Evolutionary conservation across 2,113 vertebrate genomes (phyloP).

Genomic region (Periophthalmodon schlosseri): DNA sequence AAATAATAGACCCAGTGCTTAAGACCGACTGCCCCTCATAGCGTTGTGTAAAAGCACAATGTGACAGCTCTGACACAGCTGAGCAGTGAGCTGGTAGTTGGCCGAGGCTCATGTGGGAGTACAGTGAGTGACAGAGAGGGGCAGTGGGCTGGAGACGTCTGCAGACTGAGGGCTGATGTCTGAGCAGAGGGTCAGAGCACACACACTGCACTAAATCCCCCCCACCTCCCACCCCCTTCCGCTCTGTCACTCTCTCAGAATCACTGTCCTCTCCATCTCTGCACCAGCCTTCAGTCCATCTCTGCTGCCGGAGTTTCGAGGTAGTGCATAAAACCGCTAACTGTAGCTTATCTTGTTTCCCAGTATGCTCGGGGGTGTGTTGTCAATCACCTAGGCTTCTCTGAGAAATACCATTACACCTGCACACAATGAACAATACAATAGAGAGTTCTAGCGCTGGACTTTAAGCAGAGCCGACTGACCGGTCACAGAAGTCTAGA

Average conservation of each 20-base stretch:
- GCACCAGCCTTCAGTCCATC: slow-evolving; percentile 21
- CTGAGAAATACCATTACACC: slow-evolving; percentile 20
- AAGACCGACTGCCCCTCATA: background rate
- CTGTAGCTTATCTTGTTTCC: slow-evolving; percentile 58
- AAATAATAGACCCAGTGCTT: background rate
- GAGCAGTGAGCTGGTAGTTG: slow-evolving; percentile 29
- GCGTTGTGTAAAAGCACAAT: background rate
- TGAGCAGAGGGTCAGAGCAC: slow-evolving; percentile 56
- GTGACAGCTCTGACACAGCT: slow-evolving; percentile 21
- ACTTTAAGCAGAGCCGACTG: background rate
- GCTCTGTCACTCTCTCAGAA: slow-evolving; percentile 54
- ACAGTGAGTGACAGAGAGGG: slow-evolving; percentile 51
- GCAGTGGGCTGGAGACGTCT: slow-evolving; percentile 51
- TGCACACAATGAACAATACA: slow-evolving; percentile 1
- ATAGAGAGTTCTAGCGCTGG: slow-evolving; percentile 2
- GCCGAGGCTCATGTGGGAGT: slow-evolving; percentile 7
- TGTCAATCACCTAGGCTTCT: slow-evolving; percentile 58
- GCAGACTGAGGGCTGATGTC: slow-evolving; percentile 59
- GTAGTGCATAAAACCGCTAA: slow-evolving; percentile 29
- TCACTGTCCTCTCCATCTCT: slow-evolving; percentile 37
- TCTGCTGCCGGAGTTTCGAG: slow-evolving; percentile 22
- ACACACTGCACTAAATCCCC: slow-evolving; percentile 51
- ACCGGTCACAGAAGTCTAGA: background rate
- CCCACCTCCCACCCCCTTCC: slow-evolving; percentile 3
- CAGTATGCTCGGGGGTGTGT: slow-evolving; percentile 55